These are phyloP conservation scores for Dicentrarchus labrax DNA, from an alignment of 2,113 vertebrate species.

Conservation along the genomic window DNA sequence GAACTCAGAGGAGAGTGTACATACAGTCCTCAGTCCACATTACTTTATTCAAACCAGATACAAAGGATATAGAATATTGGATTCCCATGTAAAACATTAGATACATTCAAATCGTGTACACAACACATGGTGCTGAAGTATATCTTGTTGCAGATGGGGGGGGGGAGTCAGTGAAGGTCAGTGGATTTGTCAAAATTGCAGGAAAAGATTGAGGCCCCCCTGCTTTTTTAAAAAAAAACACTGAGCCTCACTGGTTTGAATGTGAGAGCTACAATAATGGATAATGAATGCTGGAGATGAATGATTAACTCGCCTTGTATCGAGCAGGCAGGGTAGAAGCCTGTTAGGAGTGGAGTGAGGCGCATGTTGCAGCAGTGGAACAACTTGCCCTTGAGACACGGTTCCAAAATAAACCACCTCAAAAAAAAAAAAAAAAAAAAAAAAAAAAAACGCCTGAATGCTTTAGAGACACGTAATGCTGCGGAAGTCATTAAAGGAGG, in stretches of 20 bases:
- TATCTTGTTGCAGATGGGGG: not conserved
- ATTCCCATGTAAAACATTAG: conserved; percentile 12
- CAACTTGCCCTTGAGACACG: not conserved
- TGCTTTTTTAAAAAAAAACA: not conserved
- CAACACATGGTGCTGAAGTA: not conserved
- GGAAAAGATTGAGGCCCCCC: not conserved
- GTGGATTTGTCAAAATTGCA: not conserved
- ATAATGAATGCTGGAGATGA: conserved; percentile 31
- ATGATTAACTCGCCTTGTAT: conserved; percentile 23
- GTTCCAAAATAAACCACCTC: conserved; percentile 64
- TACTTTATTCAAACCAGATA: conserved; percentile 61
- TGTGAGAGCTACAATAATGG: not conserved
- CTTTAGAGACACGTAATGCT: conserved; percentile 46
- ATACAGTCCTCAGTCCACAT: conserved; percentile 2
- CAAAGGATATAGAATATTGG: not conserved
- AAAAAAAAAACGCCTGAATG: conserved; percentile 27
- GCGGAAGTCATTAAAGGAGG: conserved; percentile 20
- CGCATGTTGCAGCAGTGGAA: conserved; percentile 13
- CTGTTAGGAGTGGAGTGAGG: not conserved
- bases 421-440: no score
- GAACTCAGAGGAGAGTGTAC: conserved; percentile 17
- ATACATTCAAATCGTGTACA: not conserved
- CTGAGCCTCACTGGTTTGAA: not conserved
- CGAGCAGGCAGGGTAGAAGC: not conserved
- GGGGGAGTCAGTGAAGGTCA: not conserved